phyloP scores from a whole-genome alignment of 2,888 invertebrate genomes.

The Polydrusus tereticollis region DNA sequence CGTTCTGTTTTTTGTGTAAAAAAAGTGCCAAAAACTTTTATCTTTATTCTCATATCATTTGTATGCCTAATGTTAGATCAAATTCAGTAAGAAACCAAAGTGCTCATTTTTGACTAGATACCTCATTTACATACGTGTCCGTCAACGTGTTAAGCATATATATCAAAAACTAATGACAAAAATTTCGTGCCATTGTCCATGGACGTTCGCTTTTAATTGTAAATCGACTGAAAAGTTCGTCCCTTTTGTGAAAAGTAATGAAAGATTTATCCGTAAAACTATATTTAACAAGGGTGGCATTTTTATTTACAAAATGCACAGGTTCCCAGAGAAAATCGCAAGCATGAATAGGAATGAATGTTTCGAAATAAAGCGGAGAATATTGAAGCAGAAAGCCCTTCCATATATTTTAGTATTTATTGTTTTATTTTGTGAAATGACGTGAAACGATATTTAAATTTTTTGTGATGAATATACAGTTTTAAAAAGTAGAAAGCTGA shows the following conservation, averaged over 20 bases:
- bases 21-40: too few species aligned
- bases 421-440: not conserved
- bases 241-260: constrained; percentile 23
- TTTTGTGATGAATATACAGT: not conserved
- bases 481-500: not conserved
- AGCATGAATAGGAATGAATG: not conserved
- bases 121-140: too few species aligned
- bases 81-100: too few species aligned
- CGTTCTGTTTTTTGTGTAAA: too few species aligned
- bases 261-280: constrained; percentile 26
- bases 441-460: not conserved
- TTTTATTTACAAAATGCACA: constrained; percentile 8
- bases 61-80: too few species aligned
- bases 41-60: too few species aligned
- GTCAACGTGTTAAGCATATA: too few species aligned
- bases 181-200: not conserved
- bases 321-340: not conserved
- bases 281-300: constrained; percentile 16
- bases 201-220: constrained; percentile 17
- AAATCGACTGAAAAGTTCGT: constrained; percentile 11
- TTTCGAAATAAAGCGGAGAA: not conserved
- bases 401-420: not conserved
- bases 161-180: not conserved
- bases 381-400: not conserved
- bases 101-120: too few species aligned